phyloP scores from a whole-genome alignment of 2,888 invertebrate species.

The Leucophora obtusa region DNA sequence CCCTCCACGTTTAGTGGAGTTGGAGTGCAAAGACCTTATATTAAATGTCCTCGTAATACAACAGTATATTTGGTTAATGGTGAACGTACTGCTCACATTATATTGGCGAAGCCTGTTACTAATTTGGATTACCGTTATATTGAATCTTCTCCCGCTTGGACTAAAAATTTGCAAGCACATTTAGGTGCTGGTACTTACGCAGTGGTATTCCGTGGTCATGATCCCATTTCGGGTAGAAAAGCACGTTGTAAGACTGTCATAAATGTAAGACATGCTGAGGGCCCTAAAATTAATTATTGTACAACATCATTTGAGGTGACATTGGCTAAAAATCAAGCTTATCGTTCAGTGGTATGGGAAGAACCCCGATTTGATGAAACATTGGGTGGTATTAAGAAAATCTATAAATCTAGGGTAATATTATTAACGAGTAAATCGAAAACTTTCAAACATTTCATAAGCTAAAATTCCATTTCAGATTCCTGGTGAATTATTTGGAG shows the following conservation, averaged over 20 bases:
- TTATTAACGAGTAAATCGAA: not conserved
- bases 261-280: slow-evolving; percentile 81
- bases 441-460: not conserved
- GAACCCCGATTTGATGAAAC: slow-evolving; percentile 83
- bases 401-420: slow-evolving; percentile 63
- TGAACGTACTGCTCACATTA: slow-evolving; percentile 74
- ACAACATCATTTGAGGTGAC: slow-evolving; percentile 82
- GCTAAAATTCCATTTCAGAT: slow-evolving; percentile 76
- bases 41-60: slow-evolving; percentile 83
- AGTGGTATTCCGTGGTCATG: slow-evolving; percentile 82
- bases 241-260: slow-evolving; percentile 82
- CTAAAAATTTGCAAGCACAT: slow-evolving; percentile 81
- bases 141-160: slow-evolving; percentile 82
- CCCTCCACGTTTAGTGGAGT: slow-evolving; percentile 35
- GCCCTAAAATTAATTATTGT: slow-evolving; percentile 81
- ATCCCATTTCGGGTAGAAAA: slow-evolving; percentile 80
- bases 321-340: slow-evolving; percentile 80
- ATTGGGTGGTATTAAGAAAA: slow-evolving; percentile 64
- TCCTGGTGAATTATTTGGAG: slow-evolving; percentile 82
- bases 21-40: slow-evolving; percentile 80
- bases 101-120: slow-evolving; percentile 81
- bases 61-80: slow-evolving; percentile 80
- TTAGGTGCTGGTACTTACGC: slow-evolving; percentile 82
- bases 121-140: slow-evolving; percentile 84
- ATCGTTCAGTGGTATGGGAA: slow-evolving; percentile 82